Percentiles rank a stretch among this genome's conserved stretches.
Conservation (phyloP, 1,140 invertebrate species). For the Helicoverpa zea region DNA sequence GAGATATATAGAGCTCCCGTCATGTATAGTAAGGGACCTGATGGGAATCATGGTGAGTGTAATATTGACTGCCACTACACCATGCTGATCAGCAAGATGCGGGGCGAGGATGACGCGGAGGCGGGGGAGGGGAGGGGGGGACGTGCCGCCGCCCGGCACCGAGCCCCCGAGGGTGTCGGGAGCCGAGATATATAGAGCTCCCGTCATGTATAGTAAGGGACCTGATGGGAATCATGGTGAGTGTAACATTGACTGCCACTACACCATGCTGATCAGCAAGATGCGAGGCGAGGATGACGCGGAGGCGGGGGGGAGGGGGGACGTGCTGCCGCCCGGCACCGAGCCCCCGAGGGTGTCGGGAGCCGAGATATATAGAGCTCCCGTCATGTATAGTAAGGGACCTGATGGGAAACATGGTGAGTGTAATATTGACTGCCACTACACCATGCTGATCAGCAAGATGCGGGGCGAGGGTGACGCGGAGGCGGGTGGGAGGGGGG, state of each 20-base stretch:
- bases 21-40: slow-evolving; percentile 64
- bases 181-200: slow-evolving; percentile 60
- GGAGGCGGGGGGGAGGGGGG: slow-evolving; percentile 58
- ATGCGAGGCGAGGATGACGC: slow-evolving; percentile 88
- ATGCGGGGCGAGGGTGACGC: slow-evolving; percentile 89
- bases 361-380: slow-evolving; percentile 67
- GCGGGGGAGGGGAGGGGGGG: slow-evolving; percentile 65
- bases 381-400: slow-evolving; percentile 71
- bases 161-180: slow-evolving; percentile 65
- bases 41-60: slow-evolving; percentile 87
- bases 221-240: slow-evolving; percentile 76
- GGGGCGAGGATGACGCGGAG: slow-evolving; percentile 79
- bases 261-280: slow-evolving; percentile 94
- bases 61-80: slow-evolving; percentile 89
- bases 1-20: slow-evolving; percentile 59
- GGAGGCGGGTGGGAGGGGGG: slow-evolving; percentile 61
- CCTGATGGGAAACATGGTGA: slow-evolving; percentile 53
- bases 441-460: slow-evolving; percentile 94
- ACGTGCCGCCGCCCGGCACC: slow-evolving; percentile 79
- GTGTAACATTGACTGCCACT: slow-evolving; percentile 93
- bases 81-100: slow-evolving; percentile 94
- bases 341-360: slow-evolving; percentile 62
- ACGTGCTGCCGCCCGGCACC: slow-evolving; percentile 79
- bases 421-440: slow-evolving; percentile 89
- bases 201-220: slow-evolving; percentile 63